phyloP scores from a whole-genome alignment of 2,888 invertebrate genomes.

The Crematogaster levior region DNA sequence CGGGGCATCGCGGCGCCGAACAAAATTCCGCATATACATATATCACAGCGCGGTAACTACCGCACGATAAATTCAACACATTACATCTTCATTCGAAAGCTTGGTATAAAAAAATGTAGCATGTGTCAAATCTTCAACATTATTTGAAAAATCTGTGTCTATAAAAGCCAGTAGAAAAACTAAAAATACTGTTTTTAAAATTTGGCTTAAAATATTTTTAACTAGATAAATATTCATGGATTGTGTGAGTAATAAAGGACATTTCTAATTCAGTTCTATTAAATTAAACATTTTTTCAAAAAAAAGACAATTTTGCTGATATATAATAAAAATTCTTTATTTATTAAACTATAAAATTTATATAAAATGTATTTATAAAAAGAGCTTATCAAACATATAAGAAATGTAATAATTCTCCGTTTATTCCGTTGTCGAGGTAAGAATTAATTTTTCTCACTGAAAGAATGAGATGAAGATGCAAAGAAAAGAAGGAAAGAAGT shows the following conservation, averaged over 20 bases:
- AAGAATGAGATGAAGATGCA: background rate
- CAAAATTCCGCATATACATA: slow-evolving; percentile 14
- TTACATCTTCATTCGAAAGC: slow-evolving; percentile 17
- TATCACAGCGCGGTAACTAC: slow-evolving; percentile 15
- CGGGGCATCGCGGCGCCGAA: slow-evolving; percentile 38
- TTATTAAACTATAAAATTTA: background rate
- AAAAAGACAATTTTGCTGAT: background rate
- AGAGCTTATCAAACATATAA: background rate
- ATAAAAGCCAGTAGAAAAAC: background rate
- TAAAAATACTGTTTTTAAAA: background rate
- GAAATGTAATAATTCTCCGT: background rate
- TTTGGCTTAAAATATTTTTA: background rate
- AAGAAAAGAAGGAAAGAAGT: background rate
- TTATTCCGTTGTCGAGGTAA: background rate
- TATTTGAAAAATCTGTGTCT: background rate
- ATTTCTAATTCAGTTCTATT: background rate
- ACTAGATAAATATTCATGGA: background rate
- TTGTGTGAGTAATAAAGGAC: background rate
- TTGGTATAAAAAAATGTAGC: background rate
- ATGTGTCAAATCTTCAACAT: background rate
- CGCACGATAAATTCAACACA: slow-evolving; percentile 30
- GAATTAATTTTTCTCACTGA: background rate
- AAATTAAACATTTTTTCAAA: background rate
- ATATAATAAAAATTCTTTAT: background rate
- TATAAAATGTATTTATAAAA: background rate